These are phyloP conservation scores for Helicoverpa assulta DNA, from an alignment of 2,888 invertebrate genomes.

Conservation along the genomic window DNA sequence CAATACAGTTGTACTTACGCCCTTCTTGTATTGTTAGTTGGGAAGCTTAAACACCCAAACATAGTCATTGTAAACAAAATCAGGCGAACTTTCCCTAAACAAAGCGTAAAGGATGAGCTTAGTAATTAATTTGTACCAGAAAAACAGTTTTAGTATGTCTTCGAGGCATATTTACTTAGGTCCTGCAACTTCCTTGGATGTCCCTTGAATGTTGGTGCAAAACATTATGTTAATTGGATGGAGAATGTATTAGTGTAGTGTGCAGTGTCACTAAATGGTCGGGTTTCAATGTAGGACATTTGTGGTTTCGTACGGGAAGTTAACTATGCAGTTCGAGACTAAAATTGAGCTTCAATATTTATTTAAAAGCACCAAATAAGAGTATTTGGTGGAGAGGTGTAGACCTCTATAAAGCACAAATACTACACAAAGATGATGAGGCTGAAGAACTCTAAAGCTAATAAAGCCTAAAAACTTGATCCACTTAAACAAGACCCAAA, in stretches of 20 bases:
- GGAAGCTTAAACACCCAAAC: conserved; percentile 42
- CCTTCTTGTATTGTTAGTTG: conserved; percentile 15
- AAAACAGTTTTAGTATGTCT: conserved; percentile 52
- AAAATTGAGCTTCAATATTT: no score
- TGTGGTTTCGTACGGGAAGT: not conserved
- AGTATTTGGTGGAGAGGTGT: no score
- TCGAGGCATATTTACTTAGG: conserved; percentile 61
- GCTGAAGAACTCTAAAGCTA: no score
- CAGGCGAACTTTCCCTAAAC: conserved; percentile 54
- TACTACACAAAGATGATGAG: no score
- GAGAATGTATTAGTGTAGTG: conserved; percentile 41
- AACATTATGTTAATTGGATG: conserved; percentile 61
- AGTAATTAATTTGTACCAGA: conserved; percentile 63
- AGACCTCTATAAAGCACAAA: no score
- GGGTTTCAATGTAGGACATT: conserved; percentile 13
- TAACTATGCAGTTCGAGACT: not conserved
- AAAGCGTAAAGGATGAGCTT: conserved; percentile 52
- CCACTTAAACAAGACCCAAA: no score
- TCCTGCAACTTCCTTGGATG: conserved; percentile 52
- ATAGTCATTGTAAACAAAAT: conserved; percentile 60
- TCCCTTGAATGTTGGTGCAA: conserved; percentile 43
- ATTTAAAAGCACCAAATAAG: no score
- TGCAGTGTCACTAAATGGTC: conserved; percentile 32
- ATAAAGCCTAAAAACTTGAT: no score
- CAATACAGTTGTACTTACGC: no score